phyloP scores from a whole-genome alignment of 2,113 vertebrate species.

The Ptilorrhoa leucosticta region DNA sequence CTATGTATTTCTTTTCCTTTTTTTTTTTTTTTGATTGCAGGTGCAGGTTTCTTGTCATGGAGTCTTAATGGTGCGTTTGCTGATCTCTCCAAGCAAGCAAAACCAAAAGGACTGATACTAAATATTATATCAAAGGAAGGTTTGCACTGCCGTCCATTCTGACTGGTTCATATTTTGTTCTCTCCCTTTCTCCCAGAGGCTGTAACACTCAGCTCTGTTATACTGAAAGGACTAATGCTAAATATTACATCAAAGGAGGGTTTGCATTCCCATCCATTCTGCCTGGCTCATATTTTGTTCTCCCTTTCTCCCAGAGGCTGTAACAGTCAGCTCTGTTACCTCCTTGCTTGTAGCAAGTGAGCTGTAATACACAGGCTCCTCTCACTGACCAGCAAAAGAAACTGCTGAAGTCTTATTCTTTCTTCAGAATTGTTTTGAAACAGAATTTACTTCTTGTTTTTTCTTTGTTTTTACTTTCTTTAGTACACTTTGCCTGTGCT shows the following conservation, averaged over 20 bases:
- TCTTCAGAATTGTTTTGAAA: not conserved
- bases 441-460: not conserved
- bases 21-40: not conserved
- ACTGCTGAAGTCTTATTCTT: not conserved
- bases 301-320: not conserved
- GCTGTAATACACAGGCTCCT: not conserved
- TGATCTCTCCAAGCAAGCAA: not conserved
- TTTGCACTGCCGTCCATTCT: not conserved
- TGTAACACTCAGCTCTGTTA: not conserved
- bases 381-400: not conserved
- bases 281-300: not conserved
- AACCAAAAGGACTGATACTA: not conserved
- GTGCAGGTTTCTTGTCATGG: not conserved
- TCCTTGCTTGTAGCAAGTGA: not conserved
- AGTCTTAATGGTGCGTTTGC: not conserved
- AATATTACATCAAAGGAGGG: conserved; percentile 18
- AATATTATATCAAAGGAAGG: conserved; percentile 16
- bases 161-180: not conserved
- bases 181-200: not conserved
- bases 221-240: not conserved
- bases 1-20: fast-evolving
- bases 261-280: not conserved
- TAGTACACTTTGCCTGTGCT: not conserved
- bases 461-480: not conserved
- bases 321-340: not conserved